Base-by-base conservation (phyloP, 2,888 invertebrate species). In the Adelphocoris suturalis region DNA sequence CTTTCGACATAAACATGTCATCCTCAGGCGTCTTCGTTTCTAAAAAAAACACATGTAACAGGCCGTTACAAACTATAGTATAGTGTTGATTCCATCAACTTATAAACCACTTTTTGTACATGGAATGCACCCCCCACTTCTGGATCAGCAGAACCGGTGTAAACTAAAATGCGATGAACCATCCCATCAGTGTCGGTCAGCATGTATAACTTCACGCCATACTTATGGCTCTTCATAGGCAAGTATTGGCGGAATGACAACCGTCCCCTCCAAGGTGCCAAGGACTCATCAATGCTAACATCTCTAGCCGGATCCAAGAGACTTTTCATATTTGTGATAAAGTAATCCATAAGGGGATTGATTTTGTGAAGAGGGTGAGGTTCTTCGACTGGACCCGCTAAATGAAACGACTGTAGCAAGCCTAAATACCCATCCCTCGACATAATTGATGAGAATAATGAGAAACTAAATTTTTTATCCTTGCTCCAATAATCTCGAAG, bases 251-350 rank as follows among this genome's bases (percentile, higher is more conserved):
- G 88, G 89, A 93, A 92, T 57, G 84, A 90, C 23, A 93, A 87
- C 13, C 93, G 91, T 5, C 93, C 93, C 92, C 93, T 92, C 92
- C 92, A 93, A 75, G 93, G 90, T 0, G 93, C 92, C 92, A 93
- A 92, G 0, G 92, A 92, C 84, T 93, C 92, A 90, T 93, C 93
- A 23, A 93, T 76, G 55, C 92, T 92, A 1, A 93, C 89, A 46
- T 93, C 86, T 91, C 92, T 92, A 0, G 91, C 92, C 7, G 93
- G 93, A 90, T 91, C 92, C 90, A 93, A 93, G 55, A 93, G 90
- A 47, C 87, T 78, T 16, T 88, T 91, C 92, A 93, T 93, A 91
- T 91, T 91, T 0, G 92, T 92, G 90, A 92, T 93, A 91, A 93
- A 93, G 57, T 57, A 57, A 57, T 57, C 57, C 57, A 57, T 57